A percentile compares a stretch with the other conserved stretches of the same genome.
Conservation (phyloP, 1,140 invertebrate genomes). For the Drosophila leontia region DNA sequence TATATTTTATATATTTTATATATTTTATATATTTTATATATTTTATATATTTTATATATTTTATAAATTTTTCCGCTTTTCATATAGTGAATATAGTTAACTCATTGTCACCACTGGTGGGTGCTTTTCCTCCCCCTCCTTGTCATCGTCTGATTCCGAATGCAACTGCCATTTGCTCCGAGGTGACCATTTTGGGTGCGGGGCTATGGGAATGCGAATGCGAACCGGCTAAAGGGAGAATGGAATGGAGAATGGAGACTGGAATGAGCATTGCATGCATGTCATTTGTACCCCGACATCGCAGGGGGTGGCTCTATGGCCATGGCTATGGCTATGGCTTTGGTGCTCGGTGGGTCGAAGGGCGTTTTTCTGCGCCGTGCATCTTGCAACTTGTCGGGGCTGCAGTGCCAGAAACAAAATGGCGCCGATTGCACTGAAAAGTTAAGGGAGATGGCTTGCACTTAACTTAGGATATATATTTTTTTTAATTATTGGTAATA, state of each 20-base stretch:
- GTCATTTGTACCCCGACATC: slow-evolving; percentile 75
- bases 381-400: slow-evolving; percentile 57
- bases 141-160: slow-evolving; percentile 23
- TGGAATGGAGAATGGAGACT: slow-evolving; percentile 19
- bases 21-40: too few species aligned
- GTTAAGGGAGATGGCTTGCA: not conserved
- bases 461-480: too few species aligned
- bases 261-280: slow-evolving; percentile 73
- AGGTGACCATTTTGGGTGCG: slow-evolving; percentile 72
- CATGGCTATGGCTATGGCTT: not conserved
- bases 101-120: slow-evolving; percentile 1
- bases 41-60: too few species aligned
- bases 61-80: too few species aligned
- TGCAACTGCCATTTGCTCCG: slow-evolving; percentile 72
- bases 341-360: slow-evolving; percentile 12
- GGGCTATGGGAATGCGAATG: slow-evolving; percentile 28
- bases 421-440: slow-evolving; percentile 49
- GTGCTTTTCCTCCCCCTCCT: not conserved
- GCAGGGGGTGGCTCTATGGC: slow-evolving; percentile 1
- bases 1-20: too few species aligned
- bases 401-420: slow-evolving; percentile 65
- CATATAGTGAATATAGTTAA: too few species aligned
- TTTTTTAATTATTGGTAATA: too few species aligned
- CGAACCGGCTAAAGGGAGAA: not conserved
- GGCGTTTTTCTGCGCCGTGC: slow-evolving; percentile 38